These are phyloP conservation scores for Netelia inedita DNA, from an alignment of 2,888 invertebrate species.

Conservation along the genomic window DNA sequence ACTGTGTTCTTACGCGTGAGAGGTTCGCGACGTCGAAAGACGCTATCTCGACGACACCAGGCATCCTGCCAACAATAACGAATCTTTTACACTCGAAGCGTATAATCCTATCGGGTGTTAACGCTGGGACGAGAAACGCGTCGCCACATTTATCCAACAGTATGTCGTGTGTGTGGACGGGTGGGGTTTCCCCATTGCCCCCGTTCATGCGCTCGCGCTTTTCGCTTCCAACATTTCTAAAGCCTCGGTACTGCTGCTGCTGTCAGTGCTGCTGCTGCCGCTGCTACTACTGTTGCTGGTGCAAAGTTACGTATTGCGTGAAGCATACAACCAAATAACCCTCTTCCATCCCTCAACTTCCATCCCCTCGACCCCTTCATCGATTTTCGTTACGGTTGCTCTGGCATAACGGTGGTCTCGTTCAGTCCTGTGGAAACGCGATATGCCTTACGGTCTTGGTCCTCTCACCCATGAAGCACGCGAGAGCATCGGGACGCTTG, in stretches of 20 bases:
- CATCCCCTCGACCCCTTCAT: too few species aligned
- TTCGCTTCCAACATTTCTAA: conserved; percentile 43
- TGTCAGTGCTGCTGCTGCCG: not conserved
- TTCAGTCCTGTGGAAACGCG: conserved; percentile 82
- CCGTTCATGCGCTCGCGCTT: conserved; percentile 29
- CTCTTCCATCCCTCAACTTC: conserved; percentile 43
- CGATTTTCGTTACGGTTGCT: conserved; percentile 75
- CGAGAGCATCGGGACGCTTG: conserved; percentile 4
- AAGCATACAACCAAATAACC: conserved; percentile 28
- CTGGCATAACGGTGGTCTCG: conserved; percentile 75
- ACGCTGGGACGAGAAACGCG: conserved; percentile 38
- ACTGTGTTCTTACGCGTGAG: not conserved
- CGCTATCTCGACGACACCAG: conserved; percentile 60
- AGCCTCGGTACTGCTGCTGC: not conserved
- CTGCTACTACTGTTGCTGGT: not conserved
- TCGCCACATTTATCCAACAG: conserved; percentile 54
- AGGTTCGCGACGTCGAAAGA: conserved; percentile 16
- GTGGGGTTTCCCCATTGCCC: conserved; percentile 15
- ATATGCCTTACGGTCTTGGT: conserved; percentile 74
- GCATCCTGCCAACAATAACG: conserved; percentile 62
- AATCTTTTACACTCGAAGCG: conserved; percentile 64
- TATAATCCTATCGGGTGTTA: conserved; percentile 69
- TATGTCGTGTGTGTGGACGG: not conserved
- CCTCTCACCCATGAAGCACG: conserved; percentile 47
- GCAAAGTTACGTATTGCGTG: conserved; percentile 53